Base-by-base conservation (phyloP, 2,888 invertebrate species). In the Hirtodrosophila cameraria region DNA sequence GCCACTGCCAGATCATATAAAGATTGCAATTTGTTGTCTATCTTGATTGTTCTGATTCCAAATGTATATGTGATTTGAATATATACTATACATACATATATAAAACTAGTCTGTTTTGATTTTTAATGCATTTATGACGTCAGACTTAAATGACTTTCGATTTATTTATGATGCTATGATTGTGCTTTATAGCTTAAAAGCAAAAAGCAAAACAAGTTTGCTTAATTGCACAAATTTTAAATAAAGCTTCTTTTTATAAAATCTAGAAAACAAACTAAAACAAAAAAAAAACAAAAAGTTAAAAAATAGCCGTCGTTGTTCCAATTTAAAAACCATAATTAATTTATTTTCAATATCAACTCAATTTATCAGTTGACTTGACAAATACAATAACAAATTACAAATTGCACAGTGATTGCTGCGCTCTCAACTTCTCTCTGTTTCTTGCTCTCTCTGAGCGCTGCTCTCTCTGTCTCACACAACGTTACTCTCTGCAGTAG, bases 311-410 rank as follows among this genome's bases (percentile, higher is more conserved):
- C 18, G 49, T 50, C 25, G 27, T 46, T 58, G 75, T 70, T 65
- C 73, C 74, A 68, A 42, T 65, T 67, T 72, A 46, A 61, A 63
- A 62, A 46, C 41, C 58, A 75, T 82, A 79, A 81, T 81, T 86
- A 86, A 86, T 86, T 80, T 86, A 76, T 86, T 80, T 86, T 84
- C 86, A 82, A 86, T 86, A 82, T 86, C 82, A 82, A 81, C 62
- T 70, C 86, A 84, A 86, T 86, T 86, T 81, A 86, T 82, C 82
- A 80, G 85, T 81, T 72, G 86, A 86, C 67, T 84, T 84, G 81
- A 73, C 78, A 82, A 82, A 83, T 54, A 83, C 81, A 81, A 81
- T 75, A 71, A 76, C 45, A 62, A 66, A 63, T 36, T 63, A 78
- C 80, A 80, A 80, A 80, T 80, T 82, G 38, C 35, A 39, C 16